phyloP scores from a whole-genome alignment of 1,140 invertebrate genomes.

The Bombus fervidus region DNA sequence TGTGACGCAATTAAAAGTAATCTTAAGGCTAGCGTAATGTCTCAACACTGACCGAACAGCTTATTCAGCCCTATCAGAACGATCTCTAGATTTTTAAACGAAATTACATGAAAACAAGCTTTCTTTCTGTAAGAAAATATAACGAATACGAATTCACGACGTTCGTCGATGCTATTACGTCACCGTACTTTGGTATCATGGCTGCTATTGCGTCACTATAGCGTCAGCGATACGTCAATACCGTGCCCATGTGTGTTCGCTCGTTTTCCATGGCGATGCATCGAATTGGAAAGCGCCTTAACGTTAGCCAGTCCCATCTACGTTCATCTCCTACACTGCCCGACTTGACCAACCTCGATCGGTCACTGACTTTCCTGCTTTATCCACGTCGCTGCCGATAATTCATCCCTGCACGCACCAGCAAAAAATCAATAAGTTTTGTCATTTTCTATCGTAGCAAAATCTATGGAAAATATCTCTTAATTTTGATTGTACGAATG shows the following conservation, averaged over 20 bases:
- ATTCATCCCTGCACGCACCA: background rate
- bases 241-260: background rate
- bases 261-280: conserved; percentile 16
- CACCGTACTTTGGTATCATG: background rate
- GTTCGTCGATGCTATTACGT: background rate
- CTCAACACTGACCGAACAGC: background rate
- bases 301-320: conserved; percentile 24
- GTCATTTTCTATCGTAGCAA: too few species aligned
- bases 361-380: conserved; percentile 48
- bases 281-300: background rate
- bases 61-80: background rate
- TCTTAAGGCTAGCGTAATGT: background rate
- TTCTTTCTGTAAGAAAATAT: background rate
- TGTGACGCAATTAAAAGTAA: background rate
- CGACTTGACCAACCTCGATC: background rate
- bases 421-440: background rate
- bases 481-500: too few species aligned
- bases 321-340: conserved; percentile 38
- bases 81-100: background rate
- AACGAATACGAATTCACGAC: too few species aligned
- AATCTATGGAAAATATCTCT: too few species aligned
- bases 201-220: conserved; percentile 19
- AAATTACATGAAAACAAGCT: background rate
- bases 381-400: conserved; percentile 37
- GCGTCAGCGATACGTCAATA: conserved; percentile 40